These are phyloP conservation scores for Tromatobia lineatoria DNA, from an alignment of 2,888 invertebrate genomes.

Conservation along the genomic window DNA sequence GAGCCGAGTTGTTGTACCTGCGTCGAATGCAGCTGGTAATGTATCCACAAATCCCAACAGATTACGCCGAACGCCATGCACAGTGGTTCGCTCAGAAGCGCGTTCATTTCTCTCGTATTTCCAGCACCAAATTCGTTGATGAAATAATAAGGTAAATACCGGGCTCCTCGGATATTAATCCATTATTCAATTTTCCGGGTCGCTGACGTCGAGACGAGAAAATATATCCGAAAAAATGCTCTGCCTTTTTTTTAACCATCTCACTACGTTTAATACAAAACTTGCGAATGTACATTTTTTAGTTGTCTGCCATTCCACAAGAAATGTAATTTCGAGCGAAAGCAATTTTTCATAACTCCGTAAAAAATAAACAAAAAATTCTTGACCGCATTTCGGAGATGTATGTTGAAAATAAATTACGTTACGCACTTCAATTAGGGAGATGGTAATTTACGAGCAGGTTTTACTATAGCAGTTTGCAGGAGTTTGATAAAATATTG, in stretches of 20 bases:
- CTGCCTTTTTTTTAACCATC: neutral
- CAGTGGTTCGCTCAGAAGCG: neutral
- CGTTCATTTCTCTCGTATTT: conserved; percentile 35
- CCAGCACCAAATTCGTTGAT: conserved; percentile 9
- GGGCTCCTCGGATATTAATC: conserved; percentile 23
- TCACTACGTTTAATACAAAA: neutral
- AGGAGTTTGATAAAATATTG: neutral
- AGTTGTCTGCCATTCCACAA: neutral
- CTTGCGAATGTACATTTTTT: neutral
- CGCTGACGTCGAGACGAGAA: conserved; percentile 3
- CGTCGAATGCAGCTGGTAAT: conserved; percentile 49
- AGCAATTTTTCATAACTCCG: neutral
- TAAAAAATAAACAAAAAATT: too few species aligned
- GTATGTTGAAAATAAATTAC: neutral
- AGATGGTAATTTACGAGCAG: neutral
- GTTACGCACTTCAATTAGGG: neutral
- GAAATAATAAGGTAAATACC: conserved; percentile 39
- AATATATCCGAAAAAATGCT: neutral
- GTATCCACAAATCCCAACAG: conserved; percentile 57
- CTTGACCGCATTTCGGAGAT: neutral
- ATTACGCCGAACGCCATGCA: conserved; percentile 34
- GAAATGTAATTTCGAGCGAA: neutral
- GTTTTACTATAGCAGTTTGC: neutral
- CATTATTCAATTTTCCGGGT: conserved; percentile 33
- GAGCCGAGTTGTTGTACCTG: conserved; percentile 16